Conservation (phyloP, 1,140 invertebrate species). For the Triops longicaudatus region DNA sequence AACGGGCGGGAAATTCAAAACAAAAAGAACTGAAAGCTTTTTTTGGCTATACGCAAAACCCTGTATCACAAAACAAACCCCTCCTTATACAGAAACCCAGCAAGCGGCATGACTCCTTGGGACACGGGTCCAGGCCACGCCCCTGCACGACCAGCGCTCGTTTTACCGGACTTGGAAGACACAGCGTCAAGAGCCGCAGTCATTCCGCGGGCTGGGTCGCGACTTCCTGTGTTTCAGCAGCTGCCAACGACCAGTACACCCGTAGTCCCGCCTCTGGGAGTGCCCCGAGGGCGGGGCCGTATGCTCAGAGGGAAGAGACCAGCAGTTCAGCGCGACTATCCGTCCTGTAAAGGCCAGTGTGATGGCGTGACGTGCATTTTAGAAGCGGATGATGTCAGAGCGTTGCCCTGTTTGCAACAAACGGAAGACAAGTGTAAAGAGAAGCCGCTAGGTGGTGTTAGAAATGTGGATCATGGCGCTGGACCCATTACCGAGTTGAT, state of each 20-base stretch:
- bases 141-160: background rate
- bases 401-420: slow-evolving; percentile 19
- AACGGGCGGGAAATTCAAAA: too few species aligned
- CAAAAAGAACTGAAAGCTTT: too few species aligned
- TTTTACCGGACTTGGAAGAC: slow-evolving; percentile 20
- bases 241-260: background rate
- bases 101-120: background rate
- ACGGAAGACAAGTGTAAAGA: slow-evolving; percentile 17
- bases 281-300: background rate
- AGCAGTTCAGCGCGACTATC: slow-evolving; percentile 34
- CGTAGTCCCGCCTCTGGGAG: background rate
- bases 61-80: background rate
- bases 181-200: too few species aligned
- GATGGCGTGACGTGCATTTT: slow-evolving; percentile 28
- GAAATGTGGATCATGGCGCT: background rate
- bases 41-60: too few species aligned
- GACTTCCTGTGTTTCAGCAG: slow-evolving; percentile 20
- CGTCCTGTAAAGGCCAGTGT: slow-evolving; percentile 24
- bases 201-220: too few species aligned
- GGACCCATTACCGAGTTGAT: slow-evolving; percentile 35
- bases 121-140: slow-evolving; percentile 11
- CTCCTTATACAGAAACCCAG: background rate
- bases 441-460: background rate
- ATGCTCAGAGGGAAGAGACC: slow-evolving; percentile 23
- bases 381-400: slow-evolving; percentile 15